A percentile compares a stretch with the other conserved stretches of the same genome.
phyloP scores from a whole-genome alignment of 2,888 invertebrate species.

The Oscheius sp. region DNA sequence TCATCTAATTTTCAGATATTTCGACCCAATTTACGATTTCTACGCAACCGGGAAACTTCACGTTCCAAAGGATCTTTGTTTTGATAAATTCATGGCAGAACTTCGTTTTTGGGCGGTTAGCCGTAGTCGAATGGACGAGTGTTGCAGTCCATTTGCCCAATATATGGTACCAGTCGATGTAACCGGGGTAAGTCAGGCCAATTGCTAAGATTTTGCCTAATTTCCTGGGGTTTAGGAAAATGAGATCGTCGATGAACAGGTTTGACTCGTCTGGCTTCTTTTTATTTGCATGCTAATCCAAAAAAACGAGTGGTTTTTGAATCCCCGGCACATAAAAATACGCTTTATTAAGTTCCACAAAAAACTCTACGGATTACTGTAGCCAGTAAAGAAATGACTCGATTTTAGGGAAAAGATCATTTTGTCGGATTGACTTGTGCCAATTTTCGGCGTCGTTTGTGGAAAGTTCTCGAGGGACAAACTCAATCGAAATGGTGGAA shows the following conservation, averaged over 20 bases:
- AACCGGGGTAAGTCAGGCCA: slow-evolving; percentile 6
- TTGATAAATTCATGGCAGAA: slow-evolving; percentile 73
- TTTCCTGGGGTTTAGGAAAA: slow-evolving; percentile 2
- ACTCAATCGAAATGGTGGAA: slow-evolving; percentile 72
- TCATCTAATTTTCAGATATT: slow-evolving; percentile 57
- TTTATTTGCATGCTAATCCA: neutral
- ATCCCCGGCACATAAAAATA: slow-evolving; percentile 1
- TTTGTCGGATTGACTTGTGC: slow-evolving; percentile 71
- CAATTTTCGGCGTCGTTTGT: slow-evolving; percentile 66
- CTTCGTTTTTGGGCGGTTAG: slow-evolving; percentile 72
- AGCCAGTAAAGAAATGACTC: neutral
- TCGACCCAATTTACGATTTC: slow-evolving; percentile 72
- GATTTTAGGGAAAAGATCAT: slow-evolving; percentile 70
- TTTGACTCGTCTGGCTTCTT: neutral
- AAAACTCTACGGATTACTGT: neutral
- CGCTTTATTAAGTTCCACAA: slow-evolving; percentile 23
- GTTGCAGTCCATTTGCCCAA: slow-evolving; percentile 71
- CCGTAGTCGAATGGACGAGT: slow-evolving; percentile 71
- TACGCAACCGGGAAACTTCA: slow-evolving; percentile 72
- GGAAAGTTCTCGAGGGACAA: slow-evolving; percentile 71
- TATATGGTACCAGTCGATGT: slow-evolving; percentile 60
- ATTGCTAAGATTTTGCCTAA: too few species aligned
- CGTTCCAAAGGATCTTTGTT: slow-evolving; percentile 72
- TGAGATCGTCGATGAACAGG: slow-evolving; percentile 6
- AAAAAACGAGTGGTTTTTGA: neutral